Evolutionary conservation across 1,140 invertebrate genomes (phyloP).

Genomic region (Pygmarrhopalites habei): DNA sequence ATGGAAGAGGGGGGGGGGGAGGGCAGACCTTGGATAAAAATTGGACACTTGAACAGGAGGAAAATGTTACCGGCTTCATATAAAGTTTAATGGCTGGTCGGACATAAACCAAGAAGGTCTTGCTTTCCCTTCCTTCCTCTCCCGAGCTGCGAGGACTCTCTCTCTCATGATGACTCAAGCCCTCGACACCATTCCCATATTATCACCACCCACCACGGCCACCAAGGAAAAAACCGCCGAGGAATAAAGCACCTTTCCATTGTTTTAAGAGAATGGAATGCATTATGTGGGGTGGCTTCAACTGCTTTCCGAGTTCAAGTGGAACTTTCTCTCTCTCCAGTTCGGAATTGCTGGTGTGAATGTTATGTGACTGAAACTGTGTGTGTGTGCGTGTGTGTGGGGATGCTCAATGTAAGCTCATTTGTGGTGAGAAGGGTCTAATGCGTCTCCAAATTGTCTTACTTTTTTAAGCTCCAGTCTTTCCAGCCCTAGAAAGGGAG

Average conservation of each 20-base stretch:
- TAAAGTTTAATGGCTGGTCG: not conserved
- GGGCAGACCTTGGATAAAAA: conserved; percentile 14
- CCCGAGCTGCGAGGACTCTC: too few relatives aligned
- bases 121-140: not conserved
- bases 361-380: too few relatives aligned
- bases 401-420: not conserved
- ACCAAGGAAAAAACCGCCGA: too few relatives aligned
- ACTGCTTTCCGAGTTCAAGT: too few relatives aligned
- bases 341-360: too few relatives aligned
- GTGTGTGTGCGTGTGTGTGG: too few relatives aligned
- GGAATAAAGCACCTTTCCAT: too few relatives aligned
- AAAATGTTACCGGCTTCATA: conserved; percentile 2
- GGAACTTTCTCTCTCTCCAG: too few relatives aligned
- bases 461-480: not conserved
- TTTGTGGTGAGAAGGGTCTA: not conserved
- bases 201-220: too few relatives aligned
- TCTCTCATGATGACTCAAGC: not conserved
- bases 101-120: not conserved
- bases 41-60: conserved; percentile 16
- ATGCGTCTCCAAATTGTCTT: conserved; percentile 1
- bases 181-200: not conserved
- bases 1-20: not conserved
- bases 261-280: too few relatives aligned
- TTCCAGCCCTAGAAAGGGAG: too few relatives aligned
- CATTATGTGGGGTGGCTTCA: too few relatives aligned